phyloP scores from a whole-genome alignment of 2,888 invertebrate species.

The Eilema depressum region DNA sequence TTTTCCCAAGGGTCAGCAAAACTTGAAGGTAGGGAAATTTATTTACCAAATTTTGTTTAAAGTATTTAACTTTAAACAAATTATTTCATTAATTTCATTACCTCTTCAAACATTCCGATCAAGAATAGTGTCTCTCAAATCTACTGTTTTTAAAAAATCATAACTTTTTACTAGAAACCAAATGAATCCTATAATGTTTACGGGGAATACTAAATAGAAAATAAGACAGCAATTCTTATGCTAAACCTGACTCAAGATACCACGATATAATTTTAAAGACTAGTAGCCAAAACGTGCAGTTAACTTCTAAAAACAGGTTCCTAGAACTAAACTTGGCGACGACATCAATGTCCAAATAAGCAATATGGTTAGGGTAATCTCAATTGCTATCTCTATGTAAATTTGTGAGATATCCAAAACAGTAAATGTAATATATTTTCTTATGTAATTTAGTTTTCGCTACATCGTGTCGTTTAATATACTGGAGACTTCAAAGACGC shows the following conservation, averaged over 20 bases:
- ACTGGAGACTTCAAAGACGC: conserved; percentile 37
- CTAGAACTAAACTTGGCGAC: conserved; percentile 40
- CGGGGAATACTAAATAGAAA: background rate
- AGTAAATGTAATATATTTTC: conserved; percentile 38
- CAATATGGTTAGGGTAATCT: conserved; percentile 30
- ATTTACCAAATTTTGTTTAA: background rate
- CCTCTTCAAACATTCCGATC: background rate
- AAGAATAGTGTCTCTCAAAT: background rate
- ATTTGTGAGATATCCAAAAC: conserved; percentile 39
- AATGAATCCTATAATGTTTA: background rate
- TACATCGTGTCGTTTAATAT: conserved; percentile 36
- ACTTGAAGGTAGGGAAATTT: conserved; percentile 17
- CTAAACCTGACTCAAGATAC: conserved; percentile 23
- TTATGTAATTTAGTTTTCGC: conserved; percentile 38
- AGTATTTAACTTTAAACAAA: too few species aligned
- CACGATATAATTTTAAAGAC: conserved; percentile 34
- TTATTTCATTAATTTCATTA: background rate
- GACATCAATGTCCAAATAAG: conserved; percentile 44
- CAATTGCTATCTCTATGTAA: conserved; percentile 45
- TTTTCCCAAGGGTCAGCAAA: conserved; percentile 43
- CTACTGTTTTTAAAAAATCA: too few species aligned
- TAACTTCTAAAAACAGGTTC: conserved; percentile 35
- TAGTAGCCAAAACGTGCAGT: conserved; percentile 33
- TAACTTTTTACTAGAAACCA: too few species aligned
- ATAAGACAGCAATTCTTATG: conserved; percentile 3